A percentile compares a stretch with the other conserved stretches of the same genome.
phyloP scores from a whole-genome alignment of 2,888 invertebrate species.

The Drosophila kambysellisi region DNA sequence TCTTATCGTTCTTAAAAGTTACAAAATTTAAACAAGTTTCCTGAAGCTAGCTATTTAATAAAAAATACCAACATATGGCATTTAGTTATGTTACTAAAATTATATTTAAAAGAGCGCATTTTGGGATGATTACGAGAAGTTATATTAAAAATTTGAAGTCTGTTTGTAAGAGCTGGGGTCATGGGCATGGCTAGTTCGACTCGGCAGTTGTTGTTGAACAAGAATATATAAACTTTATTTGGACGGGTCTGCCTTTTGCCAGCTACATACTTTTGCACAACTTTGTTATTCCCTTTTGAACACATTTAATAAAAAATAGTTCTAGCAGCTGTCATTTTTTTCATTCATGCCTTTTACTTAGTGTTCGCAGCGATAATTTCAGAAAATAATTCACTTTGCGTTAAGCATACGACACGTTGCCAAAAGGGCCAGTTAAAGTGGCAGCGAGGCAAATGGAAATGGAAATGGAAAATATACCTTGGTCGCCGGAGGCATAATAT shows the following conservation, averaged over 20 bases:
- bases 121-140: not conserved
- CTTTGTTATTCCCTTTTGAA: not conserved
- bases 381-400: slow-evolving; percentile 54
- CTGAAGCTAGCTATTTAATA: too few relatives aligned
- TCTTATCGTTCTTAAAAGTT: too few relatives aligned
- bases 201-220: not conserved
- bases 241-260: not conserved
- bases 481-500: slow-evolving; percentile 51
- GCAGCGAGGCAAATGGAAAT: slow-evolving; percentile 21
- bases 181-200: not conserved
- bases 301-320: slow-evolving; percentile 2
- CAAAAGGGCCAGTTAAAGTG: slow-evolving; percentile 28
- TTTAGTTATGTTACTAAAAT: not conserved
- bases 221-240: not conserved
- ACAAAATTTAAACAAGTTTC: too few relatives aligned
- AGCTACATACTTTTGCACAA: not conserved
- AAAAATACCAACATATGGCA: too few relatives aligned
- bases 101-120: not conserved
- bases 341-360: slow-evolving; percentile 1
- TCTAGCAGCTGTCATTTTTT: not conserved
- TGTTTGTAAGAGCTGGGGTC: not conserved
- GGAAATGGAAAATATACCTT: slow-evolving; percentile 43
- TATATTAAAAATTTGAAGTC: not conserved
- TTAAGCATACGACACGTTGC: slow-evolving; percentile 65
- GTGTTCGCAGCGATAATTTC: slow-evolving; percentile 11